These are phyloP conservation scores for Drosophila watanabei DNA, from an alignment of 1,140 invertebrate genomes.

Conservation along the genomic window DNA sequence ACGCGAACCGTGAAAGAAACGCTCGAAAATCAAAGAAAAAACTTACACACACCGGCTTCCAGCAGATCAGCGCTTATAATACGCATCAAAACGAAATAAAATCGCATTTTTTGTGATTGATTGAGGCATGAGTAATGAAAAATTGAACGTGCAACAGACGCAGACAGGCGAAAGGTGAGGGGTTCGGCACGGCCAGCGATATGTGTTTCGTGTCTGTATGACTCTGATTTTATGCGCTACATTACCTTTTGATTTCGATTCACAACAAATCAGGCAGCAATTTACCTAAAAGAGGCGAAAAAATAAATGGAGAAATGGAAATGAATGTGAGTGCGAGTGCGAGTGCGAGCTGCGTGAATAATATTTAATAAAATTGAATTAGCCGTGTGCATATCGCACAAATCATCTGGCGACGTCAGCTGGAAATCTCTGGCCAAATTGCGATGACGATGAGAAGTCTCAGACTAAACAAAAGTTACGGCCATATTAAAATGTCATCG, in stretches of 20 bases:
- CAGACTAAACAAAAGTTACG: conserved; percentile 79
- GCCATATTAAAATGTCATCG: conserved; percentile 83
- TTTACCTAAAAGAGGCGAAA: conserved; percentile 69
- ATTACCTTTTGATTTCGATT: conserved; percentile 83
- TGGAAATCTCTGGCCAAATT: conserved; percentile 60
- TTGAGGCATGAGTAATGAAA: conserved; percentile 84
- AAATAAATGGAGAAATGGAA: conserved; percentile 60
- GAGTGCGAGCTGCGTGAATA: conserved; percentile 51
- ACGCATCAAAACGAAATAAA: conserved; percentile 84
- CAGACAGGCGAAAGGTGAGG: conserved; percentile 36
- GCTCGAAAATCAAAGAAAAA: conserved; percentile 42
- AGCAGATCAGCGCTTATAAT: conserved; percentile 79
- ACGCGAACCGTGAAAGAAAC: conserved; percentile 75
- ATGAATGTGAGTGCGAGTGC: conserved; percentile 15
- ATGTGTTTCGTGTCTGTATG: conserved; percentile 78
- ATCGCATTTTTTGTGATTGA: conserved; percentile 83
- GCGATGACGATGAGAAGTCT: conserved; percentile 64
- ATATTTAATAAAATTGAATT: conserved; percentile 69
- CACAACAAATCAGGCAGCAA: conserved; percentile 80
- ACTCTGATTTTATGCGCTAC: conserved; percentile 84
- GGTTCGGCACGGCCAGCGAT: conserved; percentile 34
- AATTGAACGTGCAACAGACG: conserved; percentile 73
- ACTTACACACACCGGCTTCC: conserved; percentile 20
- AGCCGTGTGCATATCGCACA: conserved; percentile 41
- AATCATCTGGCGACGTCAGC: conserved; percentile 63